Evolutionary conservation across 1,140 invertebrate species (phyloP).

Genomic region (Neodiprion pinetum): DNA sequence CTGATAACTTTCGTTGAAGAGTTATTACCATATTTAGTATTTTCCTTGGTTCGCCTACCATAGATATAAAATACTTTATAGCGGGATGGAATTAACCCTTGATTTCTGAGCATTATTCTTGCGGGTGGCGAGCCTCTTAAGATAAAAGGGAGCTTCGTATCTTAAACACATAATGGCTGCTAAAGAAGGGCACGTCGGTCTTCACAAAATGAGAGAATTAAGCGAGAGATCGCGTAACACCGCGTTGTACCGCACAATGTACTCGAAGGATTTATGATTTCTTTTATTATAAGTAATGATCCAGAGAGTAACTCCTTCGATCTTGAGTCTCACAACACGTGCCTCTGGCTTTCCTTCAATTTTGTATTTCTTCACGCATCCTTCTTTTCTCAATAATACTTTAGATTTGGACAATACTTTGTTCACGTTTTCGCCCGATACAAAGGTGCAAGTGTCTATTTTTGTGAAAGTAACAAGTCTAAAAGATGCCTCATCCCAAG

Average conservation of each 20-base stretch:
- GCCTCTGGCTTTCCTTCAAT: no score
- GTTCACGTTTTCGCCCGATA: no score
- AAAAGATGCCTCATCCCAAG: no score
- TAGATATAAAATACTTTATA: constrained; percentile 13
- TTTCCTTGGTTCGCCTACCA: constrained; percentile 23
- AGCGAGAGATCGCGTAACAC: neutral
- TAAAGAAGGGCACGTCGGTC: constrained; percentile 9
- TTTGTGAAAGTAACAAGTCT: no score
- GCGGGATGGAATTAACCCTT: constrained; percentile 11
- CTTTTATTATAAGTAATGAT: constrained; percentile 3
- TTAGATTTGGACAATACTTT: no score
- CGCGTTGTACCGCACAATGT: neutral
- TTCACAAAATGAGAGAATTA: neutral
- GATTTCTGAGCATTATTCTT: constrained; percentile 16
- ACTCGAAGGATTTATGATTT: constrained; percentile 8
- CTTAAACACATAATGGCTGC: constrained; percentile 14
- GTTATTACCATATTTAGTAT: constrained; percentile 42
- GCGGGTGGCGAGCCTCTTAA: constrained; percentile 9
- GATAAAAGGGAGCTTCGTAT: constrained; percentile 12
- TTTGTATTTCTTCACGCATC: no score
- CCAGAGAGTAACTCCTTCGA: no score
- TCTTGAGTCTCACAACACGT: no score
- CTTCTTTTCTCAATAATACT: no score
- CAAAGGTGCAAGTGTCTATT: no score
- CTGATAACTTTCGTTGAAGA: constrained; percentile 13